Evolutionary conservation across 2,113 vertebrate genomes (phyloP).

Genomic region (Sialia sialis): DNA sequence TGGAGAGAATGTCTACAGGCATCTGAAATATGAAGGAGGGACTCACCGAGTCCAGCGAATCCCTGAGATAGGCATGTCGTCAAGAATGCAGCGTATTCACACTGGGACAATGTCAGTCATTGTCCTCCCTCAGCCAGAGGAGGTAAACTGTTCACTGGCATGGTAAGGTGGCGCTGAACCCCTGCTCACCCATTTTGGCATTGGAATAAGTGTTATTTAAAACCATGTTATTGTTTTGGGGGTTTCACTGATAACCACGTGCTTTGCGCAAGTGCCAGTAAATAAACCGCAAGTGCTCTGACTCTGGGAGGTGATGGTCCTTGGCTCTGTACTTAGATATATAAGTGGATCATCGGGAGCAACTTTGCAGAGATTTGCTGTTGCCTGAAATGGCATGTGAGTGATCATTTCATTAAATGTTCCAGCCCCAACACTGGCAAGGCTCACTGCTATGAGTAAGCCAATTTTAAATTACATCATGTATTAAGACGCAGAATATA

Average conservation of each 20-base stretch:
- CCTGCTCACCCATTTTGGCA: neutral
- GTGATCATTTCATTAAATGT: neutral
- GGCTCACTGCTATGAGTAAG: neutral
- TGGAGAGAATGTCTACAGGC: constrained; percentile 81
- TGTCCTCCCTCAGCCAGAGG: constrained; percentile 84
- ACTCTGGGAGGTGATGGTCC: neutral
- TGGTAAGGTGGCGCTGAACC: neutral
- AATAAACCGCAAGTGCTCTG: neutral
- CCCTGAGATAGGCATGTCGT: constrained; percentile 88
- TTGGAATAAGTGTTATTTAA: neutral
- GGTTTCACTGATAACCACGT: neutral
- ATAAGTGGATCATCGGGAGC: neutral
- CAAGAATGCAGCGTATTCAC: constrained; percentile 96
- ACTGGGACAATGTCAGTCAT: constrained; percentile 93
- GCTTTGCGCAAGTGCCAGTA: neutral
- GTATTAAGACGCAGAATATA: neutral
- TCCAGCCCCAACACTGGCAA: neutral
- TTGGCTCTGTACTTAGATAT: neutral
- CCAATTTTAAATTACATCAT: neutral
- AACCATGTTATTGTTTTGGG: neutral
- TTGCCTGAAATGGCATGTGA: neutral
- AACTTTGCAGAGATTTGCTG: neutral
- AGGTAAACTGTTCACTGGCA: constrained; percentile 68
- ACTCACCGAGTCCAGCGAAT: constrained; percentile 93
- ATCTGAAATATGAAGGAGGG: constrained; percentile 90